Base-by-base conservation (phyloP, 2,113 vertebrate genomes). In the Coracopsis vasa region DNA sequence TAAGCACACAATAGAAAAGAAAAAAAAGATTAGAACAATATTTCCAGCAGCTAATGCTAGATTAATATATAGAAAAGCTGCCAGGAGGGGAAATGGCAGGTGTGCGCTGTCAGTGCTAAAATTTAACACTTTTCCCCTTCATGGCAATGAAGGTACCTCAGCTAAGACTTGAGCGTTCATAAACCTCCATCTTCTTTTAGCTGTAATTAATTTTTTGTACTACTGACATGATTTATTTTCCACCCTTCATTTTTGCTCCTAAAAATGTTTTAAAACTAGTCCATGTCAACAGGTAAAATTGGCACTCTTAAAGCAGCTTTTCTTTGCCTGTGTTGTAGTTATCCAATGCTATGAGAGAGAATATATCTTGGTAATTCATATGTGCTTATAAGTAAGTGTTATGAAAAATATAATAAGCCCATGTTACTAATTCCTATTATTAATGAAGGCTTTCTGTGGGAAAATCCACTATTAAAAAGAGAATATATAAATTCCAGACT, bases 391-490 rank as follows among this genome's bases (percentile, higher is more conserved):
- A 78, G 77, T 47, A 13, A 80, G 78, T 86, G 33, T 60, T 60
- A 75, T 50, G 17, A 87, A 91, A 94, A 19, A 12, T 33, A 9
- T n/a, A 74, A 65, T 13, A 6, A 31, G 7, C 10, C 27, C 29
- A 14, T 89, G 17, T 79, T 81, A 51, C n/a, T 69, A 69, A 61
- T 23, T 91, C 21, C 25, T 91, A 9, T 18, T 72, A 23, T 87
- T 87, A 88, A 72, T 3, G 27, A 61, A 72, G 9, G 4, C 1
- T 81, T 60, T 87, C 0, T 0, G 10, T 33, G 65, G 41, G 20
- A 75, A 87, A 37, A 16, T 62, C 75, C 13, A 29, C 10, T 13
- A 13, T 58, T 73, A 17, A 31, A 19, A 92, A 39, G 25, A 45
- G 19, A 65, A 62, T 13, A 11, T 41, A 37, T 25, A n/a, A 10